Evolutionary conservation across 2,797 vertebrate species (phyloP).

Genomic region (Muscicapa comitata): DNA sequence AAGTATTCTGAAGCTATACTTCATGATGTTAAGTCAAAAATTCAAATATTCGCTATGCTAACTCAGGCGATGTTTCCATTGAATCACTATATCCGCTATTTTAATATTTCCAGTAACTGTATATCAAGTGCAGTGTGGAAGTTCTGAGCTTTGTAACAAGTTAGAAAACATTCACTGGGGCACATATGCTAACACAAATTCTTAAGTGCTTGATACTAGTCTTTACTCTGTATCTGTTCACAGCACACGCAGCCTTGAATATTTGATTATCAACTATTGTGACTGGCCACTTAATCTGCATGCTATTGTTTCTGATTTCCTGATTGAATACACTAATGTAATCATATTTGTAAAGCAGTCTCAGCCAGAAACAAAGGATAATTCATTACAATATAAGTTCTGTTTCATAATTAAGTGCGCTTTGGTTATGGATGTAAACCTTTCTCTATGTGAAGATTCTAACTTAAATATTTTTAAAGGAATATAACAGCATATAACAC

Average conservation of each 20-base stretch:
- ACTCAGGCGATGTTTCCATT: not conserved
- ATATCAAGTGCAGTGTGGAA: not conserved
- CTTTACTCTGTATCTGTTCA: conserved; percentile 13
- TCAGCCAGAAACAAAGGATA: conserved; percentile 36
- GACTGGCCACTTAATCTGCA: conserved; percentile 45
- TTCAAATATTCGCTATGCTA: not conserved
- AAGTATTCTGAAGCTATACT: not conserved
- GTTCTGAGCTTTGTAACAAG: conserved; percentile 11
- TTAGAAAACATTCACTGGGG: not conserved
- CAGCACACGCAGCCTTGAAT: not conserved
- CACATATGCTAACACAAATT: not conserved
- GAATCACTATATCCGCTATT: not conserved
- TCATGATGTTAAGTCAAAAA: not conserved
- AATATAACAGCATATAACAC: not conserved
- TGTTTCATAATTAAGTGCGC: conserved; percentile 32
- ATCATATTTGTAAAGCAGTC: conserved; percentile 26
- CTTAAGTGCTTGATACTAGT: not conserved
- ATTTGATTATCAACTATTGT: conserved; percentile 37
- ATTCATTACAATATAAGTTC: conserved; percentile 18
- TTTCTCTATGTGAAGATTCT: not conserved
- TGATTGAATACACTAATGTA: conserved; percentile 44
- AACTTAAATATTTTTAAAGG: not conserved
- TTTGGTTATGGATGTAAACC: not conserved
- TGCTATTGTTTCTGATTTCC: conserved; percentile 41
- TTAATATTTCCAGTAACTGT: not conserved